Base-by-base conservation (phyloP, 1,140 invertebrate species). In the Drosophila ironensis region DNA sequence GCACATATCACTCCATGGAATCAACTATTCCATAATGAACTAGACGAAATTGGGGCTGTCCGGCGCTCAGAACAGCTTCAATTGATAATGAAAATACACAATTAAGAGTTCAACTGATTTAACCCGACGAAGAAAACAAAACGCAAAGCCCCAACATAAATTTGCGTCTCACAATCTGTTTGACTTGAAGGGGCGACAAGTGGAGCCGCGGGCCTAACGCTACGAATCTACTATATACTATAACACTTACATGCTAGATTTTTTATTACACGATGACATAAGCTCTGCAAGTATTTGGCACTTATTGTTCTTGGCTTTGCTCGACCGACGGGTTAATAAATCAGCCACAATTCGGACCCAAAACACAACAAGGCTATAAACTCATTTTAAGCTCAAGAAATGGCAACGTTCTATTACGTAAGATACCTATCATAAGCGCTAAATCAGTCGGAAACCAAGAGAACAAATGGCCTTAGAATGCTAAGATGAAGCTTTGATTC, bases 31-130 rank as follows among this genome's bases (percentile, higher is more conserved):
- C 14, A 25, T 37, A 33, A 72, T 17, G 25, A 44, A 42, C 50
- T 40, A 54, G 28, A 27, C 27, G 40, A 5, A 45, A 53, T 30
- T 54, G 40, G 30, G n/a, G 33, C 16, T 41, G 61, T 22, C 37
- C 7, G n/a, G 35, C 9, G 17, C n/a, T 27, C 46, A 33, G 27
- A 53, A 40, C 41, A 33, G 25, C 63, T 76, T 84, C 70, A 86
- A 84, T 84, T 84, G 78, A 86, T 86, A 78, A 71, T 86, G 74
- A 73, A 63, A 47, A 54, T 60, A 81, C 57, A 38, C 51, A 78
- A 82, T 81, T 72, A 72, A 78, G 56, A 78, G 78, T 74, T 84
- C 80, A 86, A 67, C 53, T 67, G 69, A 70, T 73, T 72, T 82
- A 73, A 82, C 73, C 73, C 54, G 12, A 22, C 30, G 12, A 66